A percentile compares a stretch with the other conserved stretches of the same genome.
phyloP scores from a whole-genome alignment of 2,113 vertebrate genomes.

The Dipodomys ordii region DNA sequence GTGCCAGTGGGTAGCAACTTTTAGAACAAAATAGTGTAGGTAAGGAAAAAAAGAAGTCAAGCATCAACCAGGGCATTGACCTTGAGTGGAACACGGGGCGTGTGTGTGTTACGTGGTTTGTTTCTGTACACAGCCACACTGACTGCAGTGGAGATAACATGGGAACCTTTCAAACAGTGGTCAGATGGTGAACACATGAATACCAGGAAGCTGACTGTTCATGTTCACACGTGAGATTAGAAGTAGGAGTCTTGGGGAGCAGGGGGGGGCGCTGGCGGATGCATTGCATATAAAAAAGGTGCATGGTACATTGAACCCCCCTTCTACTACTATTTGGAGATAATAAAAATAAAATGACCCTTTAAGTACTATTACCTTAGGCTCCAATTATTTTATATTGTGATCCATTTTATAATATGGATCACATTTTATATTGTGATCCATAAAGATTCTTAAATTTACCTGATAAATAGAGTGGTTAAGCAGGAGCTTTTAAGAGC shows the following conservation, averaged over 20 bases:
- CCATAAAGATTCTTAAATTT: constrained; percentile 18
- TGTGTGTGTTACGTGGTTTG: background rate
- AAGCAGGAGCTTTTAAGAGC: background rate
- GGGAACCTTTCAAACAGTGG: too few relatives aligned
- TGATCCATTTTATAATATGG: too few relatives aligned
- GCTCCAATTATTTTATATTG: background rate
- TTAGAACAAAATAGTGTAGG: background rate
- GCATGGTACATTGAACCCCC: too few relatives aligned
- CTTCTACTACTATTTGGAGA: too few relatives aligned
- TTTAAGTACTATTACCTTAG: background rate
- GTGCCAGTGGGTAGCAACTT: background rate
- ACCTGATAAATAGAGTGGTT: background rate
- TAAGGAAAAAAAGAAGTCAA: background rate
- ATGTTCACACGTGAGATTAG: too few relatives aligned
- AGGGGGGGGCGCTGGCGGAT: too few relatives aligned
- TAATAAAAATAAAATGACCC: background rate
- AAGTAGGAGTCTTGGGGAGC: too few relatives aligned
- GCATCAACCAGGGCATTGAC: background rate
- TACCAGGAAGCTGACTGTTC: too few relatives aligned
- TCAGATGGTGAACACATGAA: too few relatives aligned
- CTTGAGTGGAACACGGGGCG: background rate
- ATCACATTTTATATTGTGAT: background rate
- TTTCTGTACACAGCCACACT: too few relatives aligned
- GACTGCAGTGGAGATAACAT: too few relatives aligned
- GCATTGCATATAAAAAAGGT: too few relatives aligned